Evolutionary conservation across 2,113 vertebrate genomes (phyloP), one percentile per base, ranked within the genome.

Genomic region (Calyptommatus sinebrachiatus): DNA sequence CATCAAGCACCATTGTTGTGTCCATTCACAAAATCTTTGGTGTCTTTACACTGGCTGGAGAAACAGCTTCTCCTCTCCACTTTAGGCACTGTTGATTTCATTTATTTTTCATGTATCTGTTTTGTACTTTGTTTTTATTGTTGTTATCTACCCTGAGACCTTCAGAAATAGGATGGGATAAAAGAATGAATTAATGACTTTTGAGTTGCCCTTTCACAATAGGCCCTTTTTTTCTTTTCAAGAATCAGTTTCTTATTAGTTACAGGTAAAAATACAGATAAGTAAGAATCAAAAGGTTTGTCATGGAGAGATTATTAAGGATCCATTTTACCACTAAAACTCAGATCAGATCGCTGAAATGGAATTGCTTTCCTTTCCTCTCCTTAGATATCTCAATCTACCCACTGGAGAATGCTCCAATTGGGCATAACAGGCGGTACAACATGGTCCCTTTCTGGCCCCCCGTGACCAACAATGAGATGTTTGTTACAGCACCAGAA

Each of bases 401-500:
- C 77, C 98, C 98, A 21, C 53, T 97, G 85, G 97, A 97, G 91
- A 97, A 99, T n/a, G 96, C 98, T 20, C 98, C 98, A 26, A 99
- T 99, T 60, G 98, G 98, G 79, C 98, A 99, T 81, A 99, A 99
- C 79, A 91, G 97, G 57, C 94, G 94, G 77, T 99, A 96, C 84
- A 98, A 99, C 86, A 99, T 99, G 97, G 98, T 99, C 8, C 98
- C 98, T 14, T 99, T 99, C 89, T 99, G 98, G 98, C 98, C 98
- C 73, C 98, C 98, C 0, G 89, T 99, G 67, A 97, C 96, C 26
- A 99, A 97, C 35, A 95, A 93, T 4, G 97, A 99, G 89, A 99
- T 99, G 98, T 99, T 99, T 91, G 80, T 96, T 61, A 92, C 96
- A 0, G 98, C 98, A 61, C 94, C 97, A 21, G 97, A 97, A 76